Percentiles rank a stretch among this genome's conserved stretches.
phyloP scores from a whole-genome alignment of 37 sponge, comb jelly and placozoan species.

The Aplysina aerophoba region DNA sequence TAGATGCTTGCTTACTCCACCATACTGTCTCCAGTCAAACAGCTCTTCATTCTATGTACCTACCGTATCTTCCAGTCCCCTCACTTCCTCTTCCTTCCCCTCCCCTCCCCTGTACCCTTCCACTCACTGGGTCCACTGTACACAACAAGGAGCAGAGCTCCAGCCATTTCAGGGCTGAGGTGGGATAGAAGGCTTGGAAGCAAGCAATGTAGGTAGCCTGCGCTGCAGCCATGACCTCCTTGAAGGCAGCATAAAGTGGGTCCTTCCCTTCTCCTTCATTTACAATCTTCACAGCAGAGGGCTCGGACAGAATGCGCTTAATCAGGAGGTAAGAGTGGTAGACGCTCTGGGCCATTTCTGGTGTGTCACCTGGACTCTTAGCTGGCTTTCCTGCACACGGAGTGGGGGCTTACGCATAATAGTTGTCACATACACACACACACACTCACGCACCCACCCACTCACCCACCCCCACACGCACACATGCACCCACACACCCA shows the following conservation, averaged over 20 bases:
- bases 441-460: constrained; percentile 38
- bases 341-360: constrained; percentile 66
- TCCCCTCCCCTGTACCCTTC: no score
- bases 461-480: background rate
- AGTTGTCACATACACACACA: constrained; percentile 8
- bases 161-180: constrained; percentile 83
- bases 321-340: constrained; percentile 50
- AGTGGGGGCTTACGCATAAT: background rate
- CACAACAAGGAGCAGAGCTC: constrained; percentile 77
- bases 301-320: constrained; percentile 60
- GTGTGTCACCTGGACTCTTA: constrained; percentile 39
- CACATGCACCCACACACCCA: background rate
- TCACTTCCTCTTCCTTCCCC: no score
- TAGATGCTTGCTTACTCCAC: no score
- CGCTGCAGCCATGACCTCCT: constrained; percentile 48
- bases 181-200: constrained; percentile 93
- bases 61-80: background rate
- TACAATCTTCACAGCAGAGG: background rate
- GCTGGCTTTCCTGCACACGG: no score
- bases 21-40: background rate
- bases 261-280: no score
- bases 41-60: background rate
- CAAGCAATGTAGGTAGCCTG: constrained; percentile 69
- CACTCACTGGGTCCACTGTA: constrained; percentile 75
- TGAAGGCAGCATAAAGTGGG: background rate